Base-by-base conservation (phyloP, 2,113 vertebrate genomes). In the Otis tarda region DNA sequence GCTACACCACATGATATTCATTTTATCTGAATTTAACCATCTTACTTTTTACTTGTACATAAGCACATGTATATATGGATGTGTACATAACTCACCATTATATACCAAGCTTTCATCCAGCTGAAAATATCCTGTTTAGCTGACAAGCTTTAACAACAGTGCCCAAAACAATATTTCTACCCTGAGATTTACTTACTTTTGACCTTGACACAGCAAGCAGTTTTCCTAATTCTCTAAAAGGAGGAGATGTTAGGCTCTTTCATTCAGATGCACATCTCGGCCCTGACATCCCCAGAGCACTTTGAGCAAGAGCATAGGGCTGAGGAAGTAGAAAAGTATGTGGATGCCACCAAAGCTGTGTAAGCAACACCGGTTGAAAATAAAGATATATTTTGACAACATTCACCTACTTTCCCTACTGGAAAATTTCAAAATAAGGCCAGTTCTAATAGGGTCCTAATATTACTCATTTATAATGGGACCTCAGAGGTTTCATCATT, bases 11-110 rank as follows among this genome's bases (percentile, higher is more conserved):
- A 2, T 68, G 82, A 83, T 71, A 53, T 45, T 84, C 1, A 14
- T 76, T 78, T 87, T n/a, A 45, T 92, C 76, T 68, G 87, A 84
- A 78, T 96, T 90, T 91, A 80, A 24, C 73, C 53, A 52, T 52
- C 33, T 70, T 56, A 70, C 20, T 84, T 93, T 86, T 82, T 33
- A 31, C 21, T 91, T 83, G 16, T 20, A 1, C 15, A 15, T 43
- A 43, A 43, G 41, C 14, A 18, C 31, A 7, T 64, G 10, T 56
- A 6, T 27, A 33, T 30, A 7, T 35, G 41, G 41, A 35, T 35
- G 30, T 21, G 21, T 10, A 10, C n/a, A 35, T 15, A 89, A 56
- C 30, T 43, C 39, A 55, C 24, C 33, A 31, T 5, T 81, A 90
- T 65, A 27, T n/a, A 31, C 3, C 13, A 33, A 53, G 8, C 21